A percentile compares a stretch with the other conserved stretches of the same genome.
Evolutionary conservation across 1,140 invertebrate species (phyloP).

Genomic region (Aphelinus certus): DNA sequence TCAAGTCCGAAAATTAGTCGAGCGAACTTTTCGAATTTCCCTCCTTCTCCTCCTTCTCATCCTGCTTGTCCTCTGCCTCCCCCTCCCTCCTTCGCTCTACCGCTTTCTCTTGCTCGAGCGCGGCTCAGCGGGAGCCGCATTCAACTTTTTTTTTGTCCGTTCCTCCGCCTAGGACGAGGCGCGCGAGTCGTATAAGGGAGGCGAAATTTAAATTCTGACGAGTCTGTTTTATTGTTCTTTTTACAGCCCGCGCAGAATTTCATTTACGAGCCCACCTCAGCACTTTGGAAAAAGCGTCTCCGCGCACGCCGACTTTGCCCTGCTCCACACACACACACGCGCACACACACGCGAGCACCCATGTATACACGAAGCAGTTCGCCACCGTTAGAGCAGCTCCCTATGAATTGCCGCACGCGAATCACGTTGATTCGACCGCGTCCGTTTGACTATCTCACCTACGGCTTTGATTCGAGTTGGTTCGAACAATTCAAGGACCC

Average conservation of each 20-base stretch:
- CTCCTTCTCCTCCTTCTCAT: neutral
- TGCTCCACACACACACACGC: no score
- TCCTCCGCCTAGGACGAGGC: neutral
- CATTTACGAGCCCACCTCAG: conserved; percentile 18
- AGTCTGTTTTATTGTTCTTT: conserved; percentile 25
- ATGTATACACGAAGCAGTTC: no score
- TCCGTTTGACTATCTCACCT: no score
- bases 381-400: no score
- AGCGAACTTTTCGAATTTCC: conserved; percentile 2
- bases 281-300: conserved; percentile 14
- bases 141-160: neutral
- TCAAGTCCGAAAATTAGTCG: conserved; percentile 4
- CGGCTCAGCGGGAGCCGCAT: neutral
- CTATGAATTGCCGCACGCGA: neutral
- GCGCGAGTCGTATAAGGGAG: no score
- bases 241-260: conserved; percentile 13
- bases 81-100: neutral
- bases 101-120: neutral
- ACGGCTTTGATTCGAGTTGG: no score
- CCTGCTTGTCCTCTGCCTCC: neutral
- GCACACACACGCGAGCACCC: no score
- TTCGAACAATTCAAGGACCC: no score
- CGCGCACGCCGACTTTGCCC: no score
- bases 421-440: no score
- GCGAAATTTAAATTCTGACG: conserved; percentile 30